Evolutionary conservation across 2,888 invertebrate species (phyloP).

Genomic region (Machimus atricapillus): DNA sequence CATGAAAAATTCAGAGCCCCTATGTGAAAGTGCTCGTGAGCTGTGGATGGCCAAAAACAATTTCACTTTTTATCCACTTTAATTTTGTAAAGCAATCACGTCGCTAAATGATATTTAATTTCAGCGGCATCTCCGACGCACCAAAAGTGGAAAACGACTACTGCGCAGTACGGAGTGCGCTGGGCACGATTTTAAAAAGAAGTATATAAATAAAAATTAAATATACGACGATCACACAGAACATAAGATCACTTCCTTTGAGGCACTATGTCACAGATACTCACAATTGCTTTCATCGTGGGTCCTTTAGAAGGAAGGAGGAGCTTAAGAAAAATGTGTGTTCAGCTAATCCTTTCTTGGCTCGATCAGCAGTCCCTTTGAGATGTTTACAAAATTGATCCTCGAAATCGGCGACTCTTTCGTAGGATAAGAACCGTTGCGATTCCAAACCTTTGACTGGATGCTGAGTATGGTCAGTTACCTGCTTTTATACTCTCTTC

Average conservation of each 20-base stretch:
- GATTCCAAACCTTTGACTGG: slow-evolving; percentile 64
- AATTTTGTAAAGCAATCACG: slow-evolving; percentile 22
- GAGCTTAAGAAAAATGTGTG: background rate
- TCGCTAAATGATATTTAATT: background rate
- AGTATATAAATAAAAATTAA: background rate
- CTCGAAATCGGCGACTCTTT: background rate
- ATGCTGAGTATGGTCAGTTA: slow-evolving; percentile 63
- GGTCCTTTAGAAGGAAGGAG: slow-evolving; percentile 43
- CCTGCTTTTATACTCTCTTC: slow-evolving; percentile 61
- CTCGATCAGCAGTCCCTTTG: background rate
- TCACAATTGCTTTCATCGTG: slow-evolving; percentile 67
- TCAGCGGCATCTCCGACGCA: background rate
- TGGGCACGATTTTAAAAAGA: background rate
- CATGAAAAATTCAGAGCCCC: background rate
- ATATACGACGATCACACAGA: background rate
- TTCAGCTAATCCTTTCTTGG: slow-evolving; percentile 6
- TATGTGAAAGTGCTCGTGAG: slow-evolving; percentile 7
- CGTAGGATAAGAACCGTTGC: slow-evolving; percentile 62
- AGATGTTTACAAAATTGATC: background rate
- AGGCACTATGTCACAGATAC: slow-evolving; percentile 53
- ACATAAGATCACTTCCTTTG: slow-evolving; percentile 30
- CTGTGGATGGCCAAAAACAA: background rate
- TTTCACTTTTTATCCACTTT: background rate
- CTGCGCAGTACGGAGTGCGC: background rate
- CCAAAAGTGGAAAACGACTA: background rate